Percentiles rank a stretch among this genome's conserved stretches.
Conservation (phyloP, 2,888 invertebrate genomes). For the Aspidiotus destructor region DNA sequence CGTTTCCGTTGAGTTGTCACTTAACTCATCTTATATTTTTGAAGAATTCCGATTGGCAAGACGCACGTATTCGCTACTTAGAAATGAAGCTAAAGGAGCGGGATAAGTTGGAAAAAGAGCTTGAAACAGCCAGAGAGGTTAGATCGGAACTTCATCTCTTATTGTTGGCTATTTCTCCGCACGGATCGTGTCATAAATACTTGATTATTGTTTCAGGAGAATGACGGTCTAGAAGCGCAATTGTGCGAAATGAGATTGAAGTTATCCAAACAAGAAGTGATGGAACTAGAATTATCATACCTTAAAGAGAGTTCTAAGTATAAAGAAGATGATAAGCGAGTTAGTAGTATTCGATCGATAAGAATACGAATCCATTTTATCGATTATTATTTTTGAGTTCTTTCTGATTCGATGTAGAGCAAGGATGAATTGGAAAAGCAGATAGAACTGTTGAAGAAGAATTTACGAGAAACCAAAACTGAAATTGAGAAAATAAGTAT, state of each 20-base stretch:
- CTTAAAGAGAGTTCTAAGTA: not conserved
- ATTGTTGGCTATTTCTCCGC: no score
- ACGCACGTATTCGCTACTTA: not conserved
- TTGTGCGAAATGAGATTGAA: not conserved
- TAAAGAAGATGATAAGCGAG: slow-evolving; percentile 7
- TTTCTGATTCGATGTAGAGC: not conserved
- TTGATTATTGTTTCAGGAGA: not conserved
- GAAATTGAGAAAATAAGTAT: not conserved
- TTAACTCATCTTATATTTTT: not conserved
- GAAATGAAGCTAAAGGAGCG: slow-evolving; percentile 27
- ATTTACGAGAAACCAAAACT: not conserved
- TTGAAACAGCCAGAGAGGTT: not conserved
- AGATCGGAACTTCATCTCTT: no score
- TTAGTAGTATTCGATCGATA: not conserved
- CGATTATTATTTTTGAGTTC: not conserved
- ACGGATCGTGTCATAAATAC: no score
- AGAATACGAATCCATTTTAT: not conserved
- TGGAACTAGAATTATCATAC: not conserved
- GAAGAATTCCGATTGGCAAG: slow-evolving; percentile 8
- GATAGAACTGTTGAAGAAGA: not conserved
- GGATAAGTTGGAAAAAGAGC: slow-evolving; percentile 4
- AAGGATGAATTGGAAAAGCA: not conserved
- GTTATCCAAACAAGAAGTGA: not conserved
- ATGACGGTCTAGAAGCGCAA: not conserved
- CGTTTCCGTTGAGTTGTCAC: not conserved